phyloP scores from a whole-genome alignment of 2,888 invertebrate species.

The Lymantria dispar region DNA sequence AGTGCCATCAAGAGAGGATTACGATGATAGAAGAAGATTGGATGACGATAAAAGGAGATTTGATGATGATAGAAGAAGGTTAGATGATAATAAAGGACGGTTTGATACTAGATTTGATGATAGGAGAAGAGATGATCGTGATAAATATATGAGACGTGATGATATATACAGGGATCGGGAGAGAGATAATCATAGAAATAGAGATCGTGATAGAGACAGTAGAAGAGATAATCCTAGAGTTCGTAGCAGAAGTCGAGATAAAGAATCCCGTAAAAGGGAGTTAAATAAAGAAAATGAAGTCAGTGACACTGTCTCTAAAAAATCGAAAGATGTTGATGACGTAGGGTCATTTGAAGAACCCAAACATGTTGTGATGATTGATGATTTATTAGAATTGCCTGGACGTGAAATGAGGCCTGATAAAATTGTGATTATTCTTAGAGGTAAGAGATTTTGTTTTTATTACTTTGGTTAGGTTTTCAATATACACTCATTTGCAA shows the following conservation, averaged over 20 bases:
- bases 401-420: slow-evolving; percentile 90
- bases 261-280: slow-evolving; percentile 59
- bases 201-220: slow-evolving; percentile 37
- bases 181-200: slow-evolving; percentile 35
- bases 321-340: slow-evolving; percentile 41
- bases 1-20: slow-evolving; percentile 33
- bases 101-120: slow-evolving; percentile 31
- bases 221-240: slow-evolving; percentile 27
- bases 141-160: slow-evolving; percentile 35
- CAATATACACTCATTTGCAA: neutral
- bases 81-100: slow-evolving; percentile 5
- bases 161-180: slow-evolving; percentile 37
- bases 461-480: neutral
- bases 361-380: slow-evolving; percentile 84
- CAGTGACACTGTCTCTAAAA: slow-evolving; percentile 42
- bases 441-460: slow-evolving; percentile 75
- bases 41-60: slow-evolving; percentile 33
- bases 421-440: slow-evolving; percentile 92
- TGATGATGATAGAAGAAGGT: slow-evolving; percentile 16
- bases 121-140: slow-evolving; percentile 48
- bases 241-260: slow-evolving; percentile 61
- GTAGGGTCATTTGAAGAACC: slow-evolving; percentile 33
- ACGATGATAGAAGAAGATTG: slow-evolving; percentile 24
- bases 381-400: slow-evolving; percentile 91
- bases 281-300: slow-evolving; percentile 56